Evolutionary conservation across 2,797 vertebrate genomes (phyloP).

Genomic region (Esox lucius): DNA sequence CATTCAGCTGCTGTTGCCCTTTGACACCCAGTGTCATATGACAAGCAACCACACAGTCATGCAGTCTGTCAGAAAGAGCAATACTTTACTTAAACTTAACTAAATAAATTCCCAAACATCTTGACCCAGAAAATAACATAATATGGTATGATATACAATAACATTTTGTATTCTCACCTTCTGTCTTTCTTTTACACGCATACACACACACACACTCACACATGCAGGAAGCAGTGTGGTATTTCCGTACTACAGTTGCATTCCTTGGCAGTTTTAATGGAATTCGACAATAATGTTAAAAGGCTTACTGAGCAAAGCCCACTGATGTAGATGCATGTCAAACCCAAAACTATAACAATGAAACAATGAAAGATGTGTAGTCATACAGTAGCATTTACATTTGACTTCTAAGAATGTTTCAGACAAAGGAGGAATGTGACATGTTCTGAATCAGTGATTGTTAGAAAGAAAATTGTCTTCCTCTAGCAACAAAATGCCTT

Average conservation of each 20-base stretch:
- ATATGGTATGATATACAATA: not conserved
- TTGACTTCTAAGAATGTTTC: not conserved
- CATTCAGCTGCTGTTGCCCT: not conserved
- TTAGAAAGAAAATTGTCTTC: conserved; percentile 25
- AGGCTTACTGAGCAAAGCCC: not conserved
- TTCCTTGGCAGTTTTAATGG: not conserved
- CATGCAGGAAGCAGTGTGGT: not conserved
- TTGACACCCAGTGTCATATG: not conserved
- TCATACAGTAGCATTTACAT: not conserved
- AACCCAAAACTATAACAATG: not conserved
- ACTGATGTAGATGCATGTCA: not conserved
- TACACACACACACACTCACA: not conserved
- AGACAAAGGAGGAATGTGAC: conserved; percentile 10
- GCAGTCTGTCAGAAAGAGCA: not conserved
- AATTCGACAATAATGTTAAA: not conserved
- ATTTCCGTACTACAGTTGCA: not conserved
- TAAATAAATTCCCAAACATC: not conserved
- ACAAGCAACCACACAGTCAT: not conserved
- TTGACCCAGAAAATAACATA: not conserved
- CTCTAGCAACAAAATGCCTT: not conserved
- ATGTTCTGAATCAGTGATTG: not conserved
- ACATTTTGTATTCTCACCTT: not conserved
- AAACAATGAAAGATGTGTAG: not conserved
- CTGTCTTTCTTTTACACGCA: not conserved
- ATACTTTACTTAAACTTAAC: not conserved